Evolutionary conservation across 2,797 vertebrate genomes (phyloP).

Genomic region (Siniperca scherzeri): DNA sequence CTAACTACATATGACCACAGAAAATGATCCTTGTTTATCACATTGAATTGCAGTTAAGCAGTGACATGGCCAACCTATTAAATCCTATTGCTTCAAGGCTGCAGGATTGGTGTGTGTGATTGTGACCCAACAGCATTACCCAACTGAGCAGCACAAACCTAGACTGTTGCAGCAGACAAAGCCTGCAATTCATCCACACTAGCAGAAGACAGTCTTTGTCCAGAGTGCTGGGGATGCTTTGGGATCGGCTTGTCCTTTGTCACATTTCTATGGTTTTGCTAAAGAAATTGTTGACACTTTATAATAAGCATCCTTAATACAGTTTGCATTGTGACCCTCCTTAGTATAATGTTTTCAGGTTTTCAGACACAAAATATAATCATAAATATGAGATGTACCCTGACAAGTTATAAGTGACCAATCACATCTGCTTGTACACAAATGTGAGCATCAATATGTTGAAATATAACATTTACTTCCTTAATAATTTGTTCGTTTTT

Average conservation of each 20-base stretch:
- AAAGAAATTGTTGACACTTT: constrained; percentile 3
- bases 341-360: neutral
- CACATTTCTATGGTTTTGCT: constrained; percentile 1
- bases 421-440: neutral
- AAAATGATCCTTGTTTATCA: neutral
- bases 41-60: neutral
- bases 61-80: neutral
- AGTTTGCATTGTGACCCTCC: neutral
- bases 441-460: neutral
- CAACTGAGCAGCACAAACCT: constrained; percentile 52
- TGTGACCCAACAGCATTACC: constrained; percentile 49
- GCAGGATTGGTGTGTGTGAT: constrained; percentile 22
- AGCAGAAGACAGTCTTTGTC: constrained; percentile 70
- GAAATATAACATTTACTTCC: neutral
- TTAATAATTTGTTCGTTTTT: neutral
- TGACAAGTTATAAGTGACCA: neutral
- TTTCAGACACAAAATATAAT: neutral
- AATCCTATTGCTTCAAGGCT: constrained; percentile 30
- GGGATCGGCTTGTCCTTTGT: constrained; percentile 32
- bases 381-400: neutral
- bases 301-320: neutral
- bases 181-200: constrained; percentile 64
- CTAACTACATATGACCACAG: neutral
- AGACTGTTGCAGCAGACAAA: constrained; percentile 74
- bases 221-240: constrained; percentile 21